A percentile compares a stretch with the other conserved stretches of the same genome.
These are phyloP conservation scores for Chitala chitala DNA, from an alignment of 2,113 vertebrate genomes.

Conservation along the genomic window DNA sequence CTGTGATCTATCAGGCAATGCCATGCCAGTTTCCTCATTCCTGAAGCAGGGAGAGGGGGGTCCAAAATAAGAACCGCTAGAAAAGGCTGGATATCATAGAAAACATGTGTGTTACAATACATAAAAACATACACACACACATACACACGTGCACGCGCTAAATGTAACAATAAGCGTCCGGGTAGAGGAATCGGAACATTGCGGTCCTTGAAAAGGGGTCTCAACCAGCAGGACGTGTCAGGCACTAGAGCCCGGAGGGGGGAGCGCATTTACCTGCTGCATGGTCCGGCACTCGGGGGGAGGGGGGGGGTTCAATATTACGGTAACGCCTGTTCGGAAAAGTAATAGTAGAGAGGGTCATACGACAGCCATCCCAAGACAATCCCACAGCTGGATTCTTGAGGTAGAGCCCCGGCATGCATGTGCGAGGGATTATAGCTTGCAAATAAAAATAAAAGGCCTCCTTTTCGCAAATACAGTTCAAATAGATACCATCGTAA, in stretches of 20 bases:
- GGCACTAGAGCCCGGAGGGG: neutral
- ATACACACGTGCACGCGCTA: neutral
- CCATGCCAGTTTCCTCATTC: conserved; percentile 13
- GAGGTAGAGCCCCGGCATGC: neutral
- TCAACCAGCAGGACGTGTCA: too few relatives aligned
- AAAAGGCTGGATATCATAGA: neutral
- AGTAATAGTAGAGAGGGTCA: conserved; percentile 6
- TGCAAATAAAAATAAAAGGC: conserved; percentile 35
- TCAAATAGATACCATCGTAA: conserved; percentile 44
- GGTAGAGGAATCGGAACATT: neutral
- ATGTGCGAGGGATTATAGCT: conserved; percentile 43
- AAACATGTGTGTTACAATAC: neutral
- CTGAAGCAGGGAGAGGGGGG: conserved; percentile 10
- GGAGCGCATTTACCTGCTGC: neutral
- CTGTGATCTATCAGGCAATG: neutral
- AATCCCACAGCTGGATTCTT: neutral
- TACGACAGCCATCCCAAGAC: neutral
- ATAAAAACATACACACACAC: neutral
- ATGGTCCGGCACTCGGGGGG: conserved; percentile 6
- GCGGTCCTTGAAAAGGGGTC: neutral
- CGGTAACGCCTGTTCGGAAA: conserved; percentile 8
- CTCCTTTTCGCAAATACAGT: conserved; percentile 33
- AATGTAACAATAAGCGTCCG: conserved; percentile 4
- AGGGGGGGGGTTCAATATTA: conserved; percentile 8
- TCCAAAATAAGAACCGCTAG: neutral